These are phyloP conservation scores for Camelus dromedarius DNA, from an alignment of 2,113 vertebrate genomes.

Conservation along the genomic window DNA sequence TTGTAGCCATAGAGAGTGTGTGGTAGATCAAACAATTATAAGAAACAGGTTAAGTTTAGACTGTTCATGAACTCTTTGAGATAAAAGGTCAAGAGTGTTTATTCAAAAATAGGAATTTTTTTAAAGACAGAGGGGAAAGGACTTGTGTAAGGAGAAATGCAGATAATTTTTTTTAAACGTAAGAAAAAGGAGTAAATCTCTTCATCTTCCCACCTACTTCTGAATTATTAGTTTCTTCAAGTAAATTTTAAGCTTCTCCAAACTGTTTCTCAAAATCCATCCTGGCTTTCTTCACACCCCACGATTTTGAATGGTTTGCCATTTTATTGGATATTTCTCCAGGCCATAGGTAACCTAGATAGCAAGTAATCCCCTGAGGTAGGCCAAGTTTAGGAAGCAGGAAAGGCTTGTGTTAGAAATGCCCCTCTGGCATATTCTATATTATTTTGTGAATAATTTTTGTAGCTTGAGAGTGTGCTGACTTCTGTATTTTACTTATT, in stretches of 20 bases:
- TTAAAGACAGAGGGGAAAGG: not conserved
- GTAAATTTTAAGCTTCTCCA: conserved; percentile 14
- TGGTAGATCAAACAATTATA: not conserved
- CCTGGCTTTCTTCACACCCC: not conserved
- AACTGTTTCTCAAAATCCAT: not conserved
- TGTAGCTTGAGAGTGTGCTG: not conserved
- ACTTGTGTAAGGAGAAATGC: not conserved
- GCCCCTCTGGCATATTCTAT: not conserved
- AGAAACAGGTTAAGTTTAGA: not conserved
- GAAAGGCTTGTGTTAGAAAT: not conserved
- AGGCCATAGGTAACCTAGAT: conserved; percentile 32
- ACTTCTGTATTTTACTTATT: not conserved
- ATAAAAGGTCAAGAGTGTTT: not conserved
- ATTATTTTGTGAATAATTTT: conserved; percentile 49
- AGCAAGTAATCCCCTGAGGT: not conserved
- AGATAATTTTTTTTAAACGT: not conserved
- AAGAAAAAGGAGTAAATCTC: not conserved
- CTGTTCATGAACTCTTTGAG: not conserved
- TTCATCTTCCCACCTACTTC: not conserved
- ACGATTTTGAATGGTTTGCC: not conserved
- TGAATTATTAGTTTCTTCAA: not conserved
- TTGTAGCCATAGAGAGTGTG: not conserved
- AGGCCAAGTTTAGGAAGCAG: conserved; percentile 4
- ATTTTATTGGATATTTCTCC: conserved; percentile 33
- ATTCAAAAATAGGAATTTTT: not conserved